Evolutionary conservation across 64 coral and sea anemone genomes (phyloP).

Genomic region (Dendrophyllia cribrosa): DNA sequence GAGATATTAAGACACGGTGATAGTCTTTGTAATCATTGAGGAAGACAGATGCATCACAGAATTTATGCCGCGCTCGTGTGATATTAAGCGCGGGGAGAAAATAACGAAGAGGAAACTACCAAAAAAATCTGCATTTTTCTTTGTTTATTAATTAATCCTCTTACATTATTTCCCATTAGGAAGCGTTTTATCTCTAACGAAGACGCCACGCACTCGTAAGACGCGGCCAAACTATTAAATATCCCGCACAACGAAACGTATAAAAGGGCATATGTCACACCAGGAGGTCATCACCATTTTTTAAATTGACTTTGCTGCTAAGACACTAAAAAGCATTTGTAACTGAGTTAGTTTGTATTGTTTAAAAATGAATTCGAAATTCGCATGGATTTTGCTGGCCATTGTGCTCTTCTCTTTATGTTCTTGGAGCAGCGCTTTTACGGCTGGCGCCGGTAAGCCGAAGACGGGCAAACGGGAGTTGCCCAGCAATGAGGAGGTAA

Average conservation of each 20-base stretch:
- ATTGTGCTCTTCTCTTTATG: neutral
- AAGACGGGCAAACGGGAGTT: neutral
- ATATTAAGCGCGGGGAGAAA: constrained; percentile 7
- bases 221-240: neutral
- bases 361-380: neutral
- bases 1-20: neutral
- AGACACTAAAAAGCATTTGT: neutral
- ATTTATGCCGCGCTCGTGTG: neutral
- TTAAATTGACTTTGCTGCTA: neutral
- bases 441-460: neutral
- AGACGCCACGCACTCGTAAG: neutral
- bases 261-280: neutral
- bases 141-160: constrained; percentile 3
- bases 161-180: constrained; percentile 12
- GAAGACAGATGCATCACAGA: neutral
- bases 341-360: neutral
- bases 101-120: neutral
- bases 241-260: neutral
- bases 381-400: neutral
- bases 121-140: neutral
- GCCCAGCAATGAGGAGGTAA: neutral
- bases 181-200: neutral
- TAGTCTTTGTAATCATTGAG: neutral
- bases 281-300: neutral
- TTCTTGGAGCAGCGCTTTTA: neutral